Evolutionary conservation across 35 echinoderm and acorn worm genomes (phyloP), one percentile per base, ranked within the genome.

Genomic region (Patiria miniata): DNA sequence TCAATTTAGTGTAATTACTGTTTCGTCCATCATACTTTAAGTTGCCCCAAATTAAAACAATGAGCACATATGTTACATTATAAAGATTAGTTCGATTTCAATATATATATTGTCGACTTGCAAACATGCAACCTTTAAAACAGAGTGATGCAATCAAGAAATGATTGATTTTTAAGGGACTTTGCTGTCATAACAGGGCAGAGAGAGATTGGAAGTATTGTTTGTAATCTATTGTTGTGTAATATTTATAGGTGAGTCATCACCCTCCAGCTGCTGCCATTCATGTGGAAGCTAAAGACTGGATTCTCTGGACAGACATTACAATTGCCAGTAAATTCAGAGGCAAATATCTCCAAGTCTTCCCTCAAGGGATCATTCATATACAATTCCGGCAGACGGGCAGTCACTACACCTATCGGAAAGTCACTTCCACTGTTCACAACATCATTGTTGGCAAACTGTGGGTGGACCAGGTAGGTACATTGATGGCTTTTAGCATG

Each of bases 361-460:
- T 99, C 84, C 96, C 96, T 12, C 93, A 99, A 53, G 96, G 96
- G 40, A 94, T 90, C 33, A 81, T 90, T 16, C 96, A 99, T 83
- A 86, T 99, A 39, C 81, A 77, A 28, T 99, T 99, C 83, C 89
- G 92, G 84, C 89, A 87, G 40, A 86, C 96, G 50, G 96, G 96
- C 6, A 99, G 92, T 86, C 93, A 99, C 80, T 99, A 99, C 52
- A 99, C 96, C 29, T 99, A 94, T 51, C 39, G 83, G 61, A 92
- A 94, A 38, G 93, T 95, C 39, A 89, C 93, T 16, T 86, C 89
- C 40, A 99, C 96, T 47, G 96, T 99, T 37, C 96, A 99, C 82
- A 99, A 99, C 57, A 99, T 99, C 79, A 99, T 99, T 39, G 96
- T 99, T 19, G 96, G 96, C 18, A 99, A 99, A 77, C 96, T 99